Conservation (phyloP, 2,113 vertebrate genomes). For the Lophura nycthemera region DNA sequence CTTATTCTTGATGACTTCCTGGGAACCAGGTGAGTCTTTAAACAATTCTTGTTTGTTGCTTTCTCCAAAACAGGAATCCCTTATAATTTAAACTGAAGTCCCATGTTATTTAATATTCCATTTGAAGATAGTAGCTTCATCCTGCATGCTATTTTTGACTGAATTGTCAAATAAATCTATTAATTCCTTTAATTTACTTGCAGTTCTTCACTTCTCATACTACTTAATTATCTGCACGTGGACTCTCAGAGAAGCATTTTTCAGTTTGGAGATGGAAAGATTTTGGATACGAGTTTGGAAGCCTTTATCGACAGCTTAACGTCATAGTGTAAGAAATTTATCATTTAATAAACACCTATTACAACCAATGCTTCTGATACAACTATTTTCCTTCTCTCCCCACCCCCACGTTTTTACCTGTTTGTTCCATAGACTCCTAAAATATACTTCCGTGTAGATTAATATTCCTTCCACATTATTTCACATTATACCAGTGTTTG, state of each 20-base stretch:
- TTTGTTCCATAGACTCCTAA: not conserved
- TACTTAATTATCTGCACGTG: not conserved
- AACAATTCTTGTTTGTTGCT: not conserved
- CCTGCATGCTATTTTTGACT: not conserved
- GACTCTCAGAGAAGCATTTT: not conserved
- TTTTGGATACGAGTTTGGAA: not conserved
- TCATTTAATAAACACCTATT: not conserved
- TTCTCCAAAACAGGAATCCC: not conserved
- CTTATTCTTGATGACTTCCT: not conserved
- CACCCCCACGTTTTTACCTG: rapidly evolving
- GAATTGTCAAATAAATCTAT: not conserved
- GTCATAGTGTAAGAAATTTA: not conserved
- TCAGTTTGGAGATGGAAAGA: not conserved
- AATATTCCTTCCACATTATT: not conserved
- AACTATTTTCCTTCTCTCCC: not conserved
- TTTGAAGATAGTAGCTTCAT: not conserved
- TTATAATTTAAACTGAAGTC: not conserved
- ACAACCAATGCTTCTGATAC: not conserved
- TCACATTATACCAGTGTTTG: not conserved
- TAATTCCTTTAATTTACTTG: not conserved
- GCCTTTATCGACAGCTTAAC: not conserved
- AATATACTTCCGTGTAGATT: not conserved
- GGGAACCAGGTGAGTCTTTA: not conserved
- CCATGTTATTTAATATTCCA: not conserved
- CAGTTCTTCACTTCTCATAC: not conserved